Evolutionary conservation across 2,888 invertebrate species (phyloP), one percentile per base, ranked within the genome.

Genomic region (Palloptera scutellata): DNA sequence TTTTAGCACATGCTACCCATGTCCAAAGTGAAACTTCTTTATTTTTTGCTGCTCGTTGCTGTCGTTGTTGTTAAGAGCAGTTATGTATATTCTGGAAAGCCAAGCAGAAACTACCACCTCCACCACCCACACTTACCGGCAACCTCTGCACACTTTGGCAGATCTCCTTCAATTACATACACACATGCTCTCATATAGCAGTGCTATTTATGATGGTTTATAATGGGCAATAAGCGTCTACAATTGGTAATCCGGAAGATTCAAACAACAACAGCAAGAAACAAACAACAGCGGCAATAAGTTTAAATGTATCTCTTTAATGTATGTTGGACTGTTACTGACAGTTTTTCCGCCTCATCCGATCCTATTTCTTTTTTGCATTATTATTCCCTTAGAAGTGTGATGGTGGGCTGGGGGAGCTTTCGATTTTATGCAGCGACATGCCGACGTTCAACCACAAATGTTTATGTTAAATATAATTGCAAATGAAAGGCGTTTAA

Each of bases 401-500:
- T 13, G 13, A n/a, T 48, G 48, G 5, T 45, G 45, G 10, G 10
- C 11, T 13, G 13, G 12, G 48, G 5, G 11, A 48, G 11, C 48
- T 48, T 48, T 48, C 48, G 12, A 10, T 57, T 59, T 61, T 61
- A 51, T 45, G 61, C 61, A 19, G 30, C 30, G 12, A 17, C 12
- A 19, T 54, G 54, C 53, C 6, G 67, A 52, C 60, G 67, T 19
- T n/a, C 42, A 58, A 61, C 67, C 67, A 17, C 69, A 42, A 54
- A 41, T 59, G 61, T 58, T 63, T 64, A 59, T 57, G 40, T 67
- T 63, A 71, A 72, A 76, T 77, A 73, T 78, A 77, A 78, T 78
- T 78, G 79, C 79, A 79, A 79, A 78, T 76, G 76, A 74, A 78
- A 76, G 77, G 78, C 79, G 76, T 79, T 77, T 78, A 78, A 77